Evolutionary conservation across 2,113 vertebrate species (phyloP), one percentile per base, ranked within the genome.

Genomic region (Anarrhichthys ocellatus): DNA sequence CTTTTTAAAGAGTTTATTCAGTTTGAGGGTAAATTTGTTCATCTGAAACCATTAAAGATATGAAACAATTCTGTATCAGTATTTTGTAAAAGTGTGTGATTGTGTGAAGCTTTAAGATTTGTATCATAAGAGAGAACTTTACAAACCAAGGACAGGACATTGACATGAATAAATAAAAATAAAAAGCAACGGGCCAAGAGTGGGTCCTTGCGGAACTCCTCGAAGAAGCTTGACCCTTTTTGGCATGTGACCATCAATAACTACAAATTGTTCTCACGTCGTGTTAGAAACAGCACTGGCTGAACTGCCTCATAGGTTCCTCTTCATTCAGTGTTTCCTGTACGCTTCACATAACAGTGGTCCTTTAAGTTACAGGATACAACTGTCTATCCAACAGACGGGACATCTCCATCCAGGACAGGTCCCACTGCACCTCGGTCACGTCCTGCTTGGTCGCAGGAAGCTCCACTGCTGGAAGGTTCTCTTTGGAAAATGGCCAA

Each of bases 321-420:
- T 64, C 14, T 62, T 1, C 15, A 64, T 40, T 27, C 15, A 15
- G 5, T 54, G 18, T 46, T 42, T 61, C 36, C 6, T 42, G 0
- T 8, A 32, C 32, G 18, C 20, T 14, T 52, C 15, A 38, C 0
- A 9, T 42, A 8, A 36, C 20, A 15, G 10, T 5, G 38, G 68
- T 13, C 9, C 48, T 81, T 80, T 76, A 89, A 20, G 83, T 78
- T 56, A 64, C 70, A 0, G 83, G 81, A 44, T 78, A 81, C 20
- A 68, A 44, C 4, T 80, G 73, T 38, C 87, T 88, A 67, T 92
- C 91, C 71, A 94, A 22, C 71, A 94, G 89, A 59, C 17, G 91
- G 74, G 90, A 88, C 94, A 94, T 95, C 87, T 96, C 94, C 92
- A 95, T 93, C 95, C 95, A 95, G 52, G 93, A 93, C 66, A 95